Conservation (phyloP, 2,113 vertebrate species). For the Panurus biarmicus region DNA sequence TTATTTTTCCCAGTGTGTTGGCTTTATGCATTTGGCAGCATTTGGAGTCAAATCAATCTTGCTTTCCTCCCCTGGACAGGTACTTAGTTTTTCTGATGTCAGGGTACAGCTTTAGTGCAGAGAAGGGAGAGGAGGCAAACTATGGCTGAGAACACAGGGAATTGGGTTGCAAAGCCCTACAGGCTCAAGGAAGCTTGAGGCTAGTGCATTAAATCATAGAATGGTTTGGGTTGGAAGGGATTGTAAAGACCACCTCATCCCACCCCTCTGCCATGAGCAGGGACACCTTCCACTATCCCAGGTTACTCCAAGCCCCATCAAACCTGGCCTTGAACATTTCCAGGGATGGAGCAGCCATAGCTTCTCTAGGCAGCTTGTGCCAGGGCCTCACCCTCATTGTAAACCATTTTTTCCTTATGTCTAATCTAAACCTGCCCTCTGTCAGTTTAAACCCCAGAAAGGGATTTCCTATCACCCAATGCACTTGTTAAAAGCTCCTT, state of each 20-base stretch:
- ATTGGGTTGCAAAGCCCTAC: not conserved
- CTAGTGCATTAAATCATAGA: not conserved
- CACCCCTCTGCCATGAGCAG: not conserved
- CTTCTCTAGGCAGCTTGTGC: not conserved
- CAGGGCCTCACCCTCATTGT: not conserved
- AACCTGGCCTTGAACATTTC: not conserved
- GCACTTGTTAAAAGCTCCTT: not conserved
- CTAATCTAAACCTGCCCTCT: not conserved
- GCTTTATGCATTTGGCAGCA: conserved; percentile 8
- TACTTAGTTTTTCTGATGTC: not conserved
- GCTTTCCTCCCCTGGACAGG: not conserved
- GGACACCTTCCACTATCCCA: not conserved
- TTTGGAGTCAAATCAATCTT: conserved; percentile 23
- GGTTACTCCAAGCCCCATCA: not conserved
- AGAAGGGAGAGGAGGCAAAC: not conserved
- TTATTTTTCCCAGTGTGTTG: not conserved
- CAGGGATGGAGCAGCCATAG: not conserved
- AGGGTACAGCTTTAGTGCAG: not conserved
- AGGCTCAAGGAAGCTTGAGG: not conserved
- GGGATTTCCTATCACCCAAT: not conserved
- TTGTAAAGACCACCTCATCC: not conserved
- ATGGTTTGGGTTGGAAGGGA: not conserved
- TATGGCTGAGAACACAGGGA: not conserved
- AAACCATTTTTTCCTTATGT: not conserved
- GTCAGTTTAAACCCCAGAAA: not conserved